Evolutionary conservation across 2,113 vertebrate genomes (phyloP).

Genomic region (Vimba vimba): DNA sequence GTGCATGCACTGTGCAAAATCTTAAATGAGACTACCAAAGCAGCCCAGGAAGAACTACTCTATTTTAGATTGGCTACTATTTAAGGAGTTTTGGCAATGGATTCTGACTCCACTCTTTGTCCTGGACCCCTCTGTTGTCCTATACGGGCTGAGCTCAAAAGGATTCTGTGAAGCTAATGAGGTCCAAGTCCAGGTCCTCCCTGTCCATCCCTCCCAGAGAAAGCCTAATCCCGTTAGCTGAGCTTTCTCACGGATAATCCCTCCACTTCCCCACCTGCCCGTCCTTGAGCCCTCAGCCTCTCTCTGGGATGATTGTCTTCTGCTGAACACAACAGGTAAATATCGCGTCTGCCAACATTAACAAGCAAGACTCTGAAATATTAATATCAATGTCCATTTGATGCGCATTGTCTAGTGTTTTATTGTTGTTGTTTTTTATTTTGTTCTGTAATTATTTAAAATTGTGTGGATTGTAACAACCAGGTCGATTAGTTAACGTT

Average conservation of each 20-base stretch:
- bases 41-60: not conserved
- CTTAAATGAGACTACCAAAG: not conserved
- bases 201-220: slow-evolving; percentile 7
- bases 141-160: not conserved
- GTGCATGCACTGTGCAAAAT: not conserved
- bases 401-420: not conserved
- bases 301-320: slow-evolving; percentile 64
- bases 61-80: not conserved
- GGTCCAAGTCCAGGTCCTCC: slow-evolving; percentile 26
- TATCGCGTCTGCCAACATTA: not conserved
- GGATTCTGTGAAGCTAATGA: slow-evolving; percentile 51
- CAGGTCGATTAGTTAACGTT: not conserved
- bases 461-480: not conserved
- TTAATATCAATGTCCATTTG: not conserved
- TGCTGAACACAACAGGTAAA: slow-evolving; percentile 73
- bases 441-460: not conserved
- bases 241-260: slow-evolving; percentile 69
- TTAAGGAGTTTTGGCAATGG: not conserved
- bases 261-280: slow-evolving; percentile 46
- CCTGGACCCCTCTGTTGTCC: not conserved
- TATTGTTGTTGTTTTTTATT: not conserved
- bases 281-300: slow-evolving; percentile 44
- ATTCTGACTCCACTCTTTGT: not conserved
- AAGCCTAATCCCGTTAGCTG: slow-evolving; percentile 73
- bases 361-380: not conserved